Percentiles rank a stretch among this genome's conserved stretches.
Conservation (phyloP, 2,797 vertebrate species). For the Myripristis murdjan region DNA sequence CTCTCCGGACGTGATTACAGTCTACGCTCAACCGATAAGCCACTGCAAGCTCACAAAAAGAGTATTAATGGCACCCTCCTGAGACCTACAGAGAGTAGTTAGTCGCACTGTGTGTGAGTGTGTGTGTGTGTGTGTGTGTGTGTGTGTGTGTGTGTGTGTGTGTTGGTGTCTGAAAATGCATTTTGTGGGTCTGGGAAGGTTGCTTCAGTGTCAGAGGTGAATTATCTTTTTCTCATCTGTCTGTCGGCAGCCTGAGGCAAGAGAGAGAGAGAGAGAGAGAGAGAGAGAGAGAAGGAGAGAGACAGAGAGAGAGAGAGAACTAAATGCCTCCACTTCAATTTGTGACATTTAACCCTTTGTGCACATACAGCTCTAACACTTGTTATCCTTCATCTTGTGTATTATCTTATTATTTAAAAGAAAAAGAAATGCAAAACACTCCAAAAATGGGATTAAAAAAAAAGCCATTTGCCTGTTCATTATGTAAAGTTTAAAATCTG, state of each 20-base stretch:
- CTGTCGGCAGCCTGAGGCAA: constrained; percentile 52
- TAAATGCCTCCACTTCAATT: constrained; percentile 29
- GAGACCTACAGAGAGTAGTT: constrained; percentile 29
- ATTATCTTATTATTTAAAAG: too few species aligned
- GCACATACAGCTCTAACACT: background rate
- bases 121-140: constrained; percentile 1
- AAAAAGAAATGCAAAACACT: background rate
- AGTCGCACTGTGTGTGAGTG: constrained; percentile 18
- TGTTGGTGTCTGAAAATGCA: constrained; percentile 3
- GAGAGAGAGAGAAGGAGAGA: too few species aligned
- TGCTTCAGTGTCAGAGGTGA: constrained; percentile 58
- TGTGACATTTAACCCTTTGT: constrained; percentile 38
- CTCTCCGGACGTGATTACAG: constrained; percentile 39
- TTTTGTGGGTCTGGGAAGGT: constrained; percentile 39
- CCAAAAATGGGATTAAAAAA: background rate
- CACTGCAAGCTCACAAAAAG: constrained; percentile 30
- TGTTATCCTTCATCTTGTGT: constrained; percentile 13
- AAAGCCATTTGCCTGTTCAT: constrained; percentile 6
- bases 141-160: background rate
- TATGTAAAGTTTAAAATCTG: too few species aligned
- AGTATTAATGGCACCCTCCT: constrained; percentile 50
- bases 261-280: background rate
- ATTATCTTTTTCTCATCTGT: constrained; percentile 60
- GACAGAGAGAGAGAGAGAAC: constrained; percentile 47
- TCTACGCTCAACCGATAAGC: background rate